These are phyloP conservation scores for Myzus persicae DNA, from an alignment of 1,140 invertebrate genomes.

Conservation along the genomic window DNA sequence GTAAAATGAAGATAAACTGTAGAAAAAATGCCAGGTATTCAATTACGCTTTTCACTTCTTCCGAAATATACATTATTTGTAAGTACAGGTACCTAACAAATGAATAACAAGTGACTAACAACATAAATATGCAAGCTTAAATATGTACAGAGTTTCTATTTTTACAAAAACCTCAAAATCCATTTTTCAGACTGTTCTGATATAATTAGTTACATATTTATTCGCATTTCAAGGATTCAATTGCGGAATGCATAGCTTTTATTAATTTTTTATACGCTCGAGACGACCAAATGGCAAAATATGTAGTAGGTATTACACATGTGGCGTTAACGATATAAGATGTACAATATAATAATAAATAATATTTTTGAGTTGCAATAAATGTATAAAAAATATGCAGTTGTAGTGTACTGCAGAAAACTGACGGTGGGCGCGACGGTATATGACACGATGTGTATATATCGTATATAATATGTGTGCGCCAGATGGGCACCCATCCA, in stretches of 20 bases:
- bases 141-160: not conserved
- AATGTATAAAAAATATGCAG: not conserved
- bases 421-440: not conserved
- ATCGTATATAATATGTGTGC: not conserved
- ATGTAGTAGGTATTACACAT: not conserved
- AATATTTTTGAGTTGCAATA: not conserved
- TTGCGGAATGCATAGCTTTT: not conserved
- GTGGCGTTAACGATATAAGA: not conserved
- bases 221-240: not conserved
- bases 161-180: not conserved
- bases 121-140: not conserved
- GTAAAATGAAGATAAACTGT: not conserved
- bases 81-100: too few relatives aligned
- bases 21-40: not conserved
- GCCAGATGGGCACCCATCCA: conserved; percentile 31
- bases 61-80: too few relatives aligned
- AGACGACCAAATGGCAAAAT: not conserved
- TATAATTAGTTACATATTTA: not conserved
- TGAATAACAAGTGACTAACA: too few relatives aligned
- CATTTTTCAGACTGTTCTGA: not conserved
- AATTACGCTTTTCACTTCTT: not conserved
- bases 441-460: not conserved
- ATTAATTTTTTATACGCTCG: not conserved
- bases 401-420: not conserved
- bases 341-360: not conserved